Conservation (phyloP, 2,797 vertebrate genomes). For the Parotocinclus haroldoi region DNA sequence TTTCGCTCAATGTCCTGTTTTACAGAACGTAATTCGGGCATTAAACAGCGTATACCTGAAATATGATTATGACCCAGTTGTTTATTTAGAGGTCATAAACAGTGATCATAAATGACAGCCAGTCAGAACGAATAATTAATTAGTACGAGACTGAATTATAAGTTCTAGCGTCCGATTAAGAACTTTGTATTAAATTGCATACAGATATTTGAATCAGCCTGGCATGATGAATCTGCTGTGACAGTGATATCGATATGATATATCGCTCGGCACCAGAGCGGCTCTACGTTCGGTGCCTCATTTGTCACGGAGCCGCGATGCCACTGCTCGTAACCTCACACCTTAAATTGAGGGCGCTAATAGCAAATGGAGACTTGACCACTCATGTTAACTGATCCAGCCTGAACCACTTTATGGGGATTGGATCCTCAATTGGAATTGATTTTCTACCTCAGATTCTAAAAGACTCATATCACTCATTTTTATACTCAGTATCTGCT, state of each 20-base stretch:
- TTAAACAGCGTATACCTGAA: too few species aligned
- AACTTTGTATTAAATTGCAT: background rate
- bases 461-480: conserved; percentile 36
- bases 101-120: background rate
- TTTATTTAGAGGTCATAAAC: too few species aligned
- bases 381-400: conserved; percentile 51
- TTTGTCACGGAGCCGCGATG: conserved; percentile 31
- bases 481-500: conserved; percentile 29
- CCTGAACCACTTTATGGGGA: conserved; percentile 48
- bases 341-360: conserved; percentile 48
- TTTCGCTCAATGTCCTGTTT: too few species aligned
- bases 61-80: too few species aligned
- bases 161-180: too few species aligned
- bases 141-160: background rate
- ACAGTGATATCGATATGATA: conserved; percentile 6
- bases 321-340: conserved; percentile 48
- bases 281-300: conserved; percentile 24
- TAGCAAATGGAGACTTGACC: conserved; percentile 47
- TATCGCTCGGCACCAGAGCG: conserved; percentile 10
- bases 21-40: too few species aligned
- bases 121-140: background rate
- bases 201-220: background rate
- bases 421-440: conserved; percentile 52
- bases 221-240: background rate
- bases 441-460: conserved; percentile 47